Base-by-base conservation (phyloP, 2,888 invertebrate species). In the Drosophila fulvimacula region DNA sequence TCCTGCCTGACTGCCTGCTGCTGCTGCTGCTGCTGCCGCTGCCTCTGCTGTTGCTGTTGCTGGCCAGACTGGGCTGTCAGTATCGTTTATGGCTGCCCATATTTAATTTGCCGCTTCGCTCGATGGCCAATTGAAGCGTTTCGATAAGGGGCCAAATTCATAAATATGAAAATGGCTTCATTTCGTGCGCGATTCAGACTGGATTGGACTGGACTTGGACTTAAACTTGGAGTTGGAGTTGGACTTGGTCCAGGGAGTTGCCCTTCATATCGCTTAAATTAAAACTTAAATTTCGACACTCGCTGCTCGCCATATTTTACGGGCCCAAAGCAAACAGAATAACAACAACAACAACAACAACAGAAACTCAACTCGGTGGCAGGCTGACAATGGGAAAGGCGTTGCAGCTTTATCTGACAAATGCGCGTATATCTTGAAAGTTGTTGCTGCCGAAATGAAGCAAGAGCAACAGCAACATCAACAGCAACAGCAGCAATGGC, bases 131-230 rank as follows among this genome's bases (percentile, higher is more conserved):
- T 86, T 89, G 85, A 89, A 86, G 88, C 76, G 80, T 88, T 83
- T 76, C 89, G 85, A 86, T 86, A 86, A 86, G 88, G 76, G 81
- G 82, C 81, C 76, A 86, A 89, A 86, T 79, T 81, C 89, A 89
- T 88, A 88, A 88, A 88, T 84, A 88, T 86, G 87, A 88, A 88
- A 89, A 88, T 88, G 87, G 87, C 90, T 89, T 86, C 71, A 88
- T 88, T 89, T 87, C 62, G 76, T 69, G 77, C 71, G 64, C 82
- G 75, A 77, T 30, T 69, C 58, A 41, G 52, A 38, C 57, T 65
- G 61, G 49, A 61, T 41, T 60, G 42, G 30, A 46, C 21, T 46
- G 48, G 41, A 42, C 21, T 52, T n/a, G 19, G 15, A 55, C 19
- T 53, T 21, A 46, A 11, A 30, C 17, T 27, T 19, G 34, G 42